phyloP scores from a whole-genome alignment of 2,797 vertebrate genomes.

The Myripristis jacobus region DNA sequence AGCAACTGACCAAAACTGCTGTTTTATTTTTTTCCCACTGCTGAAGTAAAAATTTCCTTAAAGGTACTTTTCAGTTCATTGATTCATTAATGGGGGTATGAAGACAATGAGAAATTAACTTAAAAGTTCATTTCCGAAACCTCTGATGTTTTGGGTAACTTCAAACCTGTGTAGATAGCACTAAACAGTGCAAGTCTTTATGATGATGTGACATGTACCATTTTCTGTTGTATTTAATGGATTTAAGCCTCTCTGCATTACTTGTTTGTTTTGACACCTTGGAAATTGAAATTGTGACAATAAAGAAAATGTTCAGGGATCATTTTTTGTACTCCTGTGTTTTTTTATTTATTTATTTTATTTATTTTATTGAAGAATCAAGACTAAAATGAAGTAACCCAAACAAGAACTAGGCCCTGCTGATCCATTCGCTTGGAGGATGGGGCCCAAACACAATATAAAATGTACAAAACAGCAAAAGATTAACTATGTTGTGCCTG shows the following conservation, averaged over 20 bases:
- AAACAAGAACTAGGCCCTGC: too few species aligned
- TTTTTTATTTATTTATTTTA: too few species aligned
- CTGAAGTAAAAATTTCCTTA: slow-evolving; percentile 39
- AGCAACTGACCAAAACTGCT: slow-evolving; percentile 77
- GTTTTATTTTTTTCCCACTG: slow-evolving; percentile 47
- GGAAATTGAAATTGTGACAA: slow-evolving; percentile 51
- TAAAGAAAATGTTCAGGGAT: slow-evolving; percentile 69
- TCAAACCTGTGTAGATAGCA: slow-evolving; percentile 14
- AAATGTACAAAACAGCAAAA: too few species aligned
- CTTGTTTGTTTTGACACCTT: slow-evolving; percentile 57
- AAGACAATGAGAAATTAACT: slow-evolving; percentile 26
- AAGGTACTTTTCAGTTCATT: slow-evolving; percentile 35
- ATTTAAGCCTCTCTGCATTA: slow-evolving; percentile 54
- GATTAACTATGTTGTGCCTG: background rate
- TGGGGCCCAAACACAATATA: too few species aligned
- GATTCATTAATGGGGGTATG: slow-evolving; percentile 8
- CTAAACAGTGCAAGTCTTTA: slow-evolving; percentile 15
- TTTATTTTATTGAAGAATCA: background rate
- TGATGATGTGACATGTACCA: slow-evolving; percentile 8
- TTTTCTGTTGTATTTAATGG: slow-evolving; percentile 31
- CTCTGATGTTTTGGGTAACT: background rate
- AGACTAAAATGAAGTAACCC: background rate
- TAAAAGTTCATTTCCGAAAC: slow-evolving; percentile 27
- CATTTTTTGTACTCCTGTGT: slow-evolving; percentile 10
- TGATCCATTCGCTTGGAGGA: too few species aligned